Conservation (phyloP, 2,888 invertebrate genomes). For the Trachelus iudaicus region DNA sequence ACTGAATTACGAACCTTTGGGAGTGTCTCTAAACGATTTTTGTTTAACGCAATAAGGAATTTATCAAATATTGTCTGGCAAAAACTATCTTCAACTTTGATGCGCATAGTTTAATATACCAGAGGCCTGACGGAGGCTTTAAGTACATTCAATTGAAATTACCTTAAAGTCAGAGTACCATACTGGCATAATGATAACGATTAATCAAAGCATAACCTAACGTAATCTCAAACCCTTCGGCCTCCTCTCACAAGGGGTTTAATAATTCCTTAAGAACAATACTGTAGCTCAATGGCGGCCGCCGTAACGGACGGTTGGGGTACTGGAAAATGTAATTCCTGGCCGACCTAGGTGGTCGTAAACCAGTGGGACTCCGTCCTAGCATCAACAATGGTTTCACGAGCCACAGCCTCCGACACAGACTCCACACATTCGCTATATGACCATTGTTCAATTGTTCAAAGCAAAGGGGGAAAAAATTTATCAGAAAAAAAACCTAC, state of each 20-base stretch:
- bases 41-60: neutral
- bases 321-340: constrained; percentile 24
- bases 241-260: neutral
- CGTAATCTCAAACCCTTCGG: neutral
- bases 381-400: constrained; percentile 11
- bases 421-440: constrained; percentile 1
- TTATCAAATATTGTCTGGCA: neutral
- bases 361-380: constrained; percentile 28
- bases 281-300: constrained; percentile 14
- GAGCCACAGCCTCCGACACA: neutral
- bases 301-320: neutral
- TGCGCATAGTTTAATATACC: neutral
- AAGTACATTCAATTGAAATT: neutral
- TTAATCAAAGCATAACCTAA: neutral
- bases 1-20: neutral
- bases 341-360: constrained; percentile 28
- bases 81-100: neutral
- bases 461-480: neutral
- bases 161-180: neutral
- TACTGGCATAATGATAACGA: neutral
- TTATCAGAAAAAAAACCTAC: neutral
- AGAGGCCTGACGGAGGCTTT: neutral
- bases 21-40: neutral
- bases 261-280: neutral
- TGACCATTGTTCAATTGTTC: constrained; percentile 16